phyloP scores from a whole-genome alignment of 1,140 invertebrate species.

The Dendroctonus valens region DNA sequence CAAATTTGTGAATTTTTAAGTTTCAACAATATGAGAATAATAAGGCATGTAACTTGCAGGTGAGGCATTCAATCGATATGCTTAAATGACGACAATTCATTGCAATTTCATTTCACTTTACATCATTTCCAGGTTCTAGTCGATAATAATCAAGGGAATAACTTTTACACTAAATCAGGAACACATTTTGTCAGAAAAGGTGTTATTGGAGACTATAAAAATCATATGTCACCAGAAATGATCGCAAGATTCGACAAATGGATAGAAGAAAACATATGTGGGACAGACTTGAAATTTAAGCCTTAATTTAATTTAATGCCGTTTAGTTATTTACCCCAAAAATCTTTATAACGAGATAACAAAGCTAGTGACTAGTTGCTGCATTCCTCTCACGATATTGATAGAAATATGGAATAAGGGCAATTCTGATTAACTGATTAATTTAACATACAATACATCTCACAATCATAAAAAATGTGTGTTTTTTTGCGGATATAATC shows the following conservation, averaged over 20 bases:
- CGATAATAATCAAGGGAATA: conserved; percentile 53
- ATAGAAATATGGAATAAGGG: too few species aligned
- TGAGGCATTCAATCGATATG: conserved; percentile 21
- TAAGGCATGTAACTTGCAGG: conserved; percentile 63
- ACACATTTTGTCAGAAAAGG: conserved; percentile 76
- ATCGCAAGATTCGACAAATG: conserved; percentile 71
- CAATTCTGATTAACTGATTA: too few species aligned
- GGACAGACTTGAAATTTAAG: too few species aligned
- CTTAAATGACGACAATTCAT: not conserved
- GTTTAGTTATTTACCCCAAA: too few species aligned
- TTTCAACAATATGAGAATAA: conserved; percentile 82
- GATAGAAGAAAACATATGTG: conserved; percentile 65
- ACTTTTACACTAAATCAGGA: conserved; percentile 56
- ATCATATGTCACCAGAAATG: conserved; percentile 73
- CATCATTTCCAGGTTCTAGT: conserved; percentile 58
- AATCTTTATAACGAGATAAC: too few species aligned
- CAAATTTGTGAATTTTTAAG: conserved; percentile 72
- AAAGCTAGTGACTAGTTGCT: too few species aligned
- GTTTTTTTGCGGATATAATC: too few species aligned
- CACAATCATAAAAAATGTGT: too few species aligned
- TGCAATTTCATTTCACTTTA: conserved; percentile 45
- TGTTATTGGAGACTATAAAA: conserved; percentile 80
- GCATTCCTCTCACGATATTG: too few species aligned
- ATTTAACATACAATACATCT: too few species aligned
- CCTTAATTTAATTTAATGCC: too few species aligned